Base-by-base conservation (phyloP, 2,888 invertebrate species). In the Petrolisthes cinctipes region DNA sequence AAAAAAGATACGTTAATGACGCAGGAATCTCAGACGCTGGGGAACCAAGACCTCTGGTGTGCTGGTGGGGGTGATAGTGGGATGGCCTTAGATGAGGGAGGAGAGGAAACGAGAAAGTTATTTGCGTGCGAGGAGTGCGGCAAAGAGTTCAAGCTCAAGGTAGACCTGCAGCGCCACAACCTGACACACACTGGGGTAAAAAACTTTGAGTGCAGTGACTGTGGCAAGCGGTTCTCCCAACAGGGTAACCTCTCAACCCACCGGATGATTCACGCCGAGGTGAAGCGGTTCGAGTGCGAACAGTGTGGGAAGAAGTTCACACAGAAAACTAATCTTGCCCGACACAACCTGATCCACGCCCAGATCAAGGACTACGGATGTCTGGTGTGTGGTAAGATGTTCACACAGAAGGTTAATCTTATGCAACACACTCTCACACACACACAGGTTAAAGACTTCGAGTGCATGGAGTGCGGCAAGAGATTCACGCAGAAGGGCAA, bases 351-450 rank as follows among this genome's bases (percentile, higher is more conserved):
- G 71, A 71, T 20, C 6, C 71, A 71, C 71, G 14, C 71, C 17
- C 14, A 71, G 17, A 6, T 11, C 20, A 71, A 71, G 20, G 71
- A 14, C 14, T 71, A 1, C 3, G 71, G 20, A n/a, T 71, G 71
- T 71, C 20, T 71, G 20, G 14, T n/a, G 1, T 71, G 71, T 20
- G 71, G 71, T n/a, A 71, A 71, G 3, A 14, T 6, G 11, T 71
- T 71, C n/a, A 6, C 71, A 14, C 71, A 71, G 71, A 71, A 71
- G 20, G 71, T 71, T 14, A 71, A 71, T 71, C 71, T 71, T n/a
- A 71, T 20, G n/a, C 14, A 71, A 71, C 71, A 71, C 71, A 71
- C 20, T n/a, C 71, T 71, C 17, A 71, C 20, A 14, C 71, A 71
- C 71, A 71, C 71, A 6, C 71, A 71, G 20, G 71, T n/a, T 6